Evolutionary conservation across 2,113 vertebrate species (phyloP).

Genomic region (Hemibates koningsi): DNA sequence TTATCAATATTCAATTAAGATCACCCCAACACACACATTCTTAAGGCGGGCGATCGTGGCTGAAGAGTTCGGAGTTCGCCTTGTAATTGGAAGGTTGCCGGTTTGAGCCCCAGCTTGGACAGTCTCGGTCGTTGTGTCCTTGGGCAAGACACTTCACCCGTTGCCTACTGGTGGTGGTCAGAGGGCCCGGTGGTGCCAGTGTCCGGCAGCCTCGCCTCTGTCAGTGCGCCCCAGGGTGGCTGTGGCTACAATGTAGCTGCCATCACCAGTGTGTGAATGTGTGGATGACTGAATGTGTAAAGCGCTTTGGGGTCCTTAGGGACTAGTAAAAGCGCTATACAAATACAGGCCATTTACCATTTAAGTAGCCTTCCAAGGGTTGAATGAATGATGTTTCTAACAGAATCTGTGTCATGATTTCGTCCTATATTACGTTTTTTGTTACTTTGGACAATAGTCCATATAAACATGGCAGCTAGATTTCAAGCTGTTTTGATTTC

Average conservation of each 20-base stretch:
- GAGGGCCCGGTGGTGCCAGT: too few species aligned
- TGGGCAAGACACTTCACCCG: too few species aligned
- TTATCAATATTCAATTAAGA: constrained; percentile 67
- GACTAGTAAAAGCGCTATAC: too few species aligned
- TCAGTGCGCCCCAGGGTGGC: too few species aligned
- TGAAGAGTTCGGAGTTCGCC: too few species aligned
- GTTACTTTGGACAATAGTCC: neutral
- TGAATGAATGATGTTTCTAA: constrained; percentile 11
- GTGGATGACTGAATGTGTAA: too few species aligned
- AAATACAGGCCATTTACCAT: too few species aligned
- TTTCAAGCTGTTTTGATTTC: neutral
- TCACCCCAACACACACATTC: neutral
- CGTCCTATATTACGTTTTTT: neutral
- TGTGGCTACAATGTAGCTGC: too few species aligned
- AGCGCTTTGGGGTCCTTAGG: too few species aligned
- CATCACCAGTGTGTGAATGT: too few species aligned
- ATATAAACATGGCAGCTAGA: neutral
- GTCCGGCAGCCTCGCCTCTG: too few species aligned
- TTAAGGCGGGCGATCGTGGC: neutral
- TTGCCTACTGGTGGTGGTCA: too few species aligned
- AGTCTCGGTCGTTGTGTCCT: rapidly evolving
- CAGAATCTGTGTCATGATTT: neutral
- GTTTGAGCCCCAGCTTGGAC: rapidly evolving
- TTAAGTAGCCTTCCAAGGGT: neutral
- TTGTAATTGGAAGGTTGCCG: rapidly evolving